Evolutionary conservation across 2,888 invertebrate species (phyloP), one percentile per base, ranked within the genome.

Genomic region (Apocheima hispidaria): DNA sequence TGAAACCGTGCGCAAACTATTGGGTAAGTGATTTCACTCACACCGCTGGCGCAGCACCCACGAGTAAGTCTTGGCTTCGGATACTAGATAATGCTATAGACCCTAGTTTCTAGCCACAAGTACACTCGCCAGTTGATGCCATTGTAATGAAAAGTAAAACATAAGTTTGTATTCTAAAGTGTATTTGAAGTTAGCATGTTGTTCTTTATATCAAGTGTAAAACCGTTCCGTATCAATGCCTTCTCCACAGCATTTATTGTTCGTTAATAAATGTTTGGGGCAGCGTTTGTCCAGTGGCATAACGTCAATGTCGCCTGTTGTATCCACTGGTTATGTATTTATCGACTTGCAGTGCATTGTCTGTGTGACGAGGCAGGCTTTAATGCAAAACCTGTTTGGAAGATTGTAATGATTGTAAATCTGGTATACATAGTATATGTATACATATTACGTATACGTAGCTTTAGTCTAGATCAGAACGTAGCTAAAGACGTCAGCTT

Each of bases 241-340:
- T 14, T 68, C 77, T 87, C 84, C 54, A 84, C 26, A 0, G 1
- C 43, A 66, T 68, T 75, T 65, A 16, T n/a, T 77, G 71, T 83
- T 83, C 85, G 69, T 79, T 87, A 88, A 88, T 89, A 90, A 90
- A 91, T 89, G 91, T 90, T 89, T 84, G 87, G 90, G 87, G 86
- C 81, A 82, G 82, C 88, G 86, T 83, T 88, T 87, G 91, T 91
- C 88, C 87, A 71, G 86, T 84, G 83, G 84, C 83, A 81, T 86
- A 83, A 83, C 89, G 90, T 92, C 91, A 92, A 85, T 90, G 92
- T 92, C 89, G 83, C 82, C 85, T 77, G 83, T 82, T 82, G 84
- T 85, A 78, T 71, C 64, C 67, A 60, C 78, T 77, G 79, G 83
- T 80, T 82, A 81, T 82, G 81, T 84, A 78, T 78, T 78, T 73